These are phyloP conservation scores for Corticium candelabrum DNA, from an alignment of 37 sponge, comb jelly and placozoan genomes.

Conservation along the genomic window DNA sequence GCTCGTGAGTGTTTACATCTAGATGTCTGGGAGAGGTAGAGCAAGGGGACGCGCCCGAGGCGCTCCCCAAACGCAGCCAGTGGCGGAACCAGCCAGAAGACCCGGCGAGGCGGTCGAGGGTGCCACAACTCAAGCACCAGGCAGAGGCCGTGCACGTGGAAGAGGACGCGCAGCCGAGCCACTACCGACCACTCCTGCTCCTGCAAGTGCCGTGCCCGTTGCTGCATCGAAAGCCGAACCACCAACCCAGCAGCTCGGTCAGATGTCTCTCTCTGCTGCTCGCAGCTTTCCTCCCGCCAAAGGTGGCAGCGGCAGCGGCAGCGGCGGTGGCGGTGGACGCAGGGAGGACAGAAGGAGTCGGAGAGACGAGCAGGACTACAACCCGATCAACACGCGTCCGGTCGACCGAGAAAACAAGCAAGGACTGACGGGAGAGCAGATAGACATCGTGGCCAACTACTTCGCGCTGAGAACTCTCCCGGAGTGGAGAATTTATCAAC, in stretches of 20 bases:
- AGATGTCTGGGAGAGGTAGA: too few relatives aligned
- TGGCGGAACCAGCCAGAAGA: too few relatives aligned
- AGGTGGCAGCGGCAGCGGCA: background rate
- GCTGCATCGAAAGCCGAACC: too few relatives aligned
- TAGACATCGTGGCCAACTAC: constrained; percentile 51
- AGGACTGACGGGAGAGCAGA: constrained; percentile 38
- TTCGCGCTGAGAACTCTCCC: constrained; percentile 46
- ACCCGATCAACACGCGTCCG: constrained; percentile 49
- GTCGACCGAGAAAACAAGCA: constrained; percentile 56
- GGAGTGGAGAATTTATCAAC: constrained; percentile 71
- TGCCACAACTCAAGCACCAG: too few relatives aligned
- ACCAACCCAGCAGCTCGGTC: background rate
- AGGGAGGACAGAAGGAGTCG: background rate
- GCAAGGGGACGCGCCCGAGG: too few relatives aligned
- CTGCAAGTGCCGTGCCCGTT: too few relatives aligned
- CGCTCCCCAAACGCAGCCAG: too few relatives aligned
- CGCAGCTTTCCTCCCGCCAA: background rate
- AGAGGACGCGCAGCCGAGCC: too few relatives aligned
- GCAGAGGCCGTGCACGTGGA: too few relatives aligned
- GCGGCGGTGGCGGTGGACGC: background rate
- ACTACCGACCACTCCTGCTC: too few relatives aligned
- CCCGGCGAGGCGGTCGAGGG: too few relatives aligned
- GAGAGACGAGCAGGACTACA: background rate
- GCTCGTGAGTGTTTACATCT: too few relatives aligned
- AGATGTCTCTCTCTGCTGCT: background rate